phyloP scores from a whole-genome alignment of 2,113 vertebrate species.

The Hiodon tergisus region DNA sequence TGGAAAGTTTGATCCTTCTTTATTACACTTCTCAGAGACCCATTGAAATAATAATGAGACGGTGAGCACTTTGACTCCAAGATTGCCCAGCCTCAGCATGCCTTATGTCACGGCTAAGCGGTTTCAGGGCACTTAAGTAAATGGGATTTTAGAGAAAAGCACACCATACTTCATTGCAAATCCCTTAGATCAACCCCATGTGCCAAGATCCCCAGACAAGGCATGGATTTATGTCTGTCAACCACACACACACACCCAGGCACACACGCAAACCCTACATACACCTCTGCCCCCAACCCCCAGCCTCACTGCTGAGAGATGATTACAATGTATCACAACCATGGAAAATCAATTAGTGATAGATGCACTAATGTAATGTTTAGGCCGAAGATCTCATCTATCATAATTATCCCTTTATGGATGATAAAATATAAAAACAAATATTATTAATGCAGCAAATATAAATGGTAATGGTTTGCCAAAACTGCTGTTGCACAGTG shows the following conservation, averaged over 20 bases:
- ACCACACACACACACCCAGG: background rate
- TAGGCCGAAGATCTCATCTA: conserved; percentile 15
- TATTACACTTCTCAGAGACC: too few species aligned
- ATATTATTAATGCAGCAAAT: conserved; percentile 29
- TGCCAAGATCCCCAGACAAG: conserved; percentile 26
- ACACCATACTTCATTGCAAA: conserved; percentile 26
- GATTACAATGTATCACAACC: conserved; percentile 30
- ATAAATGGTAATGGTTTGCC: conserved; percentile 8
- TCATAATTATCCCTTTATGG: conserved; percentile 12
- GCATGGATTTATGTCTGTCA: conserved; percentile 6
- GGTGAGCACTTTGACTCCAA: conserved; percentile 6
- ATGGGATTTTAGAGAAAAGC: conserved; percentile 8
- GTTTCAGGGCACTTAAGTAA: conserved; percentile 15
- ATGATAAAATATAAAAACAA: conserved; percentile 17
- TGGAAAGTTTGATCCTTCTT: too few species aligned
- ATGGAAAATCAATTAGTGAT: conserved; percentile 30
- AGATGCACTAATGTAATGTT: background rate
- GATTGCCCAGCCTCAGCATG: background rate
- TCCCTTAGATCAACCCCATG: conserved; percentile 12
- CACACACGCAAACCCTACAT: conserved; percentile 1
- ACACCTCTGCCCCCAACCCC: background rate
- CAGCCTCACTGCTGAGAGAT: conserved; percentile 9
- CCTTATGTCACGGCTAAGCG: background rate
- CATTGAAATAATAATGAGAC: too few species aligned
- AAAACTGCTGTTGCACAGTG: conserved; percentile 17